These are phyloP conservation scores for Lamellibrachia columna DNA, from an alignment of 2,888 invertebrate genomes.

Conservation along the genomic window DNA sequence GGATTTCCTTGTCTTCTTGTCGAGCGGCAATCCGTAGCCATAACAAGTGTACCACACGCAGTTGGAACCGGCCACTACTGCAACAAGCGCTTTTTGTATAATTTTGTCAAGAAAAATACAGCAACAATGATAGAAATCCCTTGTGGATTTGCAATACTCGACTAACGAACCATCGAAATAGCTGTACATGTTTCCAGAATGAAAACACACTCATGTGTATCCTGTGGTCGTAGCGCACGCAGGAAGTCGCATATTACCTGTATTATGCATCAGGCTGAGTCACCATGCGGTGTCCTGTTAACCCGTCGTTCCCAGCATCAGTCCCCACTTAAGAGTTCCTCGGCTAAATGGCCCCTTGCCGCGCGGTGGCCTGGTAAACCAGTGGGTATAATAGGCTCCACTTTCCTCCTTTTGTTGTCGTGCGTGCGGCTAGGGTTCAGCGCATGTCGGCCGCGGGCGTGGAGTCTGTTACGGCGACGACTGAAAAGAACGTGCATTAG, in stretches of 20 bases:
- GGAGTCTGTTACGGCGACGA: background rate
- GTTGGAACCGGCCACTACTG: background rate
- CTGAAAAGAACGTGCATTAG: background rate
- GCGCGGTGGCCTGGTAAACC: background rate
- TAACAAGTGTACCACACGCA: background rate
- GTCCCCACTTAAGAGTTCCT: background rate
- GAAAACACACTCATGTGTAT: background rate
- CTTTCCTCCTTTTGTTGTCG: background rate
- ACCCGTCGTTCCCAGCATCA: background rate
- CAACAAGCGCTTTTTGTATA: background rate
- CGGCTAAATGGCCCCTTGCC: background rate
- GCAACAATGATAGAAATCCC: background rate
- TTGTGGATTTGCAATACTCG: background rate
- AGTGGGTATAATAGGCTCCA: background rate
- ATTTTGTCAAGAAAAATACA: background rate
- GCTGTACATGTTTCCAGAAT: background rate
- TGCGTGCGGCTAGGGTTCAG: background rate
- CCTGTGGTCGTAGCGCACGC: background rate
- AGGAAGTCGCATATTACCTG: background rate
- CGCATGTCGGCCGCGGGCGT: background rate
- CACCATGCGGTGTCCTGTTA: background rate
- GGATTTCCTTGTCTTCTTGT: no score
- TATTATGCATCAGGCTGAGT: background rate
- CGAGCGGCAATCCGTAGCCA: no score
- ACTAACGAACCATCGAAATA: background rate